A percentile compares a stretch with the other conserved stretches of the same genome.
phyloP scores from a whole-genome alignment of 2,113 vertebrate species.

The Periophthalmodon schlosseri region DNA sequence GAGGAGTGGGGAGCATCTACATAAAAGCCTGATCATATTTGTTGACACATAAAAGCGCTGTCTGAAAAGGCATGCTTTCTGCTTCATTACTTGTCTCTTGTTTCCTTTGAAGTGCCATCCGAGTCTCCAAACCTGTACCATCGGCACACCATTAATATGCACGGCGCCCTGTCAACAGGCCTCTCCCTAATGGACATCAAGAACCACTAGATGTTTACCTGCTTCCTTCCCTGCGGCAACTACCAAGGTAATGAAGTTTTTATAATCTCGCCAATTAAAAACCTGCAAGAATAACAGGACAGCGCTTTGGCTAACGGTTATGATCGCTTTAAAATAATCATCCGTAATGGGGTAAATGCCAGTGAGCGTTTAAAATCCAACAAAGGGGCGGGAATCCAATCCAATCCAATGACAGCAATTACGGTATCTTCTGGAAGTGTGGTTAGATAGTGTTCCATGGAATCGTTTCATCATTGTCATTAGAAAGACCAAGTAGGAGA shows the following conservation, averaged over 20 bases:
- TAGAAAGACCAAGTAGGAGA: conserved; percentile 13
- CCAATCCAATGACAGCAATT: conserved; percentile 27
- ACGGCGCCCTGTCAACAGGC: conserved; percentile 1
- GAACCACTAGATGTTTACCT: conserved; percentile 4
- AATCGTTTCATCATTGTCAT: conserved; percentile 28
- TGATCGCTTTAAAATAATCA: conserved; percentile 35
- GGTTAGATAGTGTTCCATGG: not conserved
- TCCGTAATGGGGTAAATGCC: conserved; percentile 41
- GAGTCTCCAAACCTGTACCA: conserved; percentile 14
- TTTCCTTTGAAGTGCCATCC: conserved; percentile 30
- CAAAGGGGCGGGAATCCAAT: conserved; percentile 32
- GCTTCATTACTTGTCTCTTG: not conserved
- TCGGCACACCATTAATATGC: conserved; percentile 14
- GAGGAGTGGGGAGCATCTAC: not conserved
- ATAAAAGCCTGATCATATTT: conserved; percentile 11
- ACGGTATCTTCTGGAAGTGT: conserved; percentile 8
- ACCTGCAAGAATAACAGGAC: conserved; percentile 21
- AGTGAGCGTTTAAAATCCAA: conserved; percentile 27
- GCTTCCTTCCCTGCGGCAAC: conserved; percentile 3
- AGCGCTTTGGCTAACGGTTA: conserved; percentile 32
- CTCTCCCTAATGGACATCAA: conserved; percentile 2
- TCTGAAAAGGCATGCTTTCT: not conserved
- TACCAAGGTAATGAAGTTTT: conserved; percentile 21
- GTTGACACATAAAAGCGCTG: not conserved
- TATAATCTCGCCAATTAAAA: conserved; percentile 22